Evolutionary conservation across 2,797 vertebrate genomes (phyloP), one percentile per base, ranked within the genome.

Genomic region (Agapornis canus): DNA sequence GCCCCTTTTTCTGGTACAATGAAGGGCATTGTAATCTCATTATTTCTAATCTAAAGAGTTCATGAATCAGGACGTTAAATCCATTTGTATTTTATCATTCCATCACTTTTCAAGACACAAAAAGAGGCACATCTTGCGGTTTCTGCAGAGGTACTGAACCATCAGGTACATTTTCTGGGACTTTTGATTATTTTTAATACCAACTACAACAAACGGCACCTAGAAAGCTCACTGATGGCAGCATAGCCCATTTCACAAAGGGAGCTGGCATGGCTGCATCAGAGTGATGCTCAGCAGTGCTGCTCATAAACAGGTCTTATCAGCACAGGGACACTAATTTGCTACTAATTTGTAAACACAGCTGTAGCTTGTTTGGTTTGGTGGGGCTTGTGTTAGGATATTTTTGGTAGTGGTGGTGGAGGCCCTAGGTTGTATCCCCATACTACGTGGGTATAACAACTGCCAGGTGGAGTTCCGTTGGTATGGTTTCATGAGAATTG

Each of bases 361-460:
- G 23, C 21, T 47, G 23, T 54, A 13, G 10, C 42, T 65, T 45
- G 13, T 26, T 86, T 56, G 25, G 10, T 69, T 83, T 83, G 21
- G 11, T 47, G 39, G 2, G 4, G 7, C 65, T 70, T 29, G 22
- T 8, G 73, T 68, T 1, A 1, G 1, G 1, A 0, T 3, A 12
- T 25, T 87, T 79, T 40, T 43, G 13, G 8, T 59, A 6, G n/a
- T 10, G 22, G 5, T 59, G 22, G 8, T 42, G 13, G 8, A 12
- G 8, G 61, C 39, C 6, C 8, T 43, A 52, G 45, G 25, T 4
- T 79, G 14, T 35, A 45, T 21, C 65, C 75, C 20, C 25, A 11
- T 40, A 14, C 16, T 42, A 7, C 8, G 8, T 8, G 5, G 54
- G 6, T 13, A 22, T 6, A 79, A 71, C 27, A 75, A 37, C 13